Evolutionary conservation across 2,888 invertebrate species (phyloP).

Genomic region (Drosophila silvestris): DNA sequence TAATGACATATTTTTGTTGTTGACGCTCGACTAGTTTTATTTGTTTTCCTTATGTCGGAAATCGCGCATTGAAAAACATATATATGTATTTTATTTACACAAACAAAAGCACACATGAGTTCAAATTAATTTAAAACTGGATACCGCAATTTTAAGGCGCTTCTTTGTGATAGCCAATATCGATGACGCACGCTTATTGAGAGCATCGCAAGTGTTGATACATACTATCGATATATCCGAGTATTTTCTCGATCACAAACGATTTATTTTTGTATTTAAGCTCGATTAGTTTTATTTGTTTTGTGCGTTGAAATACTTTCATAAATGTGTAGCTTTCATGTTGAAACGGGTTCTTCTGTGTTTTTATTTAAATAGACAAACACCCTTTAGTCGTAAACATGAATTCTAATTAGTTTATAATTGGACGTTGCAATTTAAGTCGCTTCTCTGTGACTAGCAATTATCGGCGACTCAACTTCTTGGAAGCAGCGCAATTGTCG

Average conservation of each 20-base stretch:
- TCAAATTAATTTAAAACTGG: background rate
- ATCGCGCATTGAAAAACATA: background rate
- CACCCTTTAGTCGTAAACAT: too few relatives aligned
- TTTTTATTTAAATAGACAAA: background rate
- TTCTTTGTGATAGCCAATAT: background rate
- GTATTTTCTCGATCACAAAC: background rate
- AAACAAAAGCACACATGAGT: background rate
- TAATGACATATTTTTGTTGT: slow-evolving; percentile 65
- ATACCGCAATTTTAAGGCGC: background rate
- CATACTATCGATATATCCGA: background rate
- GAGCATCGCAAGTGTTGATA: background rate
- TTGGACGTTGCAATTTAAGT: background rate
- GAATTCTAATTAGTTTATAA: background rate
- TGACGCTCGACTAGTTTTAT: slow-evolving; percentile 67
- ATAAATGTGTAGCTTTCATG: background rate
- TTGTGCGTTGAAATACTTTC: background rate
- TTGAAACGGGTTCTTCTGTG: background rate
- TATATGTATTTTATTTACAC: background rate
- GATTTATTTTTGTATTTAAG: background rate
- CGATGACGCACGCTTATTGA: background rate
- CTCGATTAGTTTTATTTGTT: background rate
- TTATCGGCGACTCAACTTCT: background rate
- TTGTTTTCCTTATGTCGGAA: slow-evolving; percentile 59
- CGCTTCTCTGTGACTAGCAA: background rate
- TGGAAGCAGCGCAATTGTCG: background rate